Evolutionary conservation across 2,113 vertebrate genomes (phyloP), one percentile per base, ranked within the genome.

Genomic region (Caranx melampygus): DNA sequence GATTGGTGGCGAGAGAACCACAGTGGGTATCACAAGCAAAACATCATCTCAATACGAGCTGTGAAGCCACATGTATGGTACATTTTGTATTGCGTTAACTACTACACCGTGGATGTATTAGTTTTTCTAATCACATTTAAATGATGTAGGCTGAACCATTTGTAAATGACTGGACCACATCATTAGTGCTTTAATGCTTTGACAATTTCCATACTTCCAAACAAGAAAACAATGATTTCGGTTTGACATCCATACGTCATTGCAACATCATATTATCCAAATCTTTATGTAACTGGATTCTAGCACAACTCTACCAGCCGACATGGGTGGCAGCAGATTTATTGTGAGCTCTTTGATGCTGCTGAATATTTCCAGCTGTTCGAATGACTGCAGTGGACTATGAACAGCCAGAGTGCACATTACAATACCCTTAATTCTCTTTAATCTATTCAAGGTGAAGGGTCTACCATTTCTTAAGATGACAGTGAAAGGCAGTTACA

Each of bases 361-460:
- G 31, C 40, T 75, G 49, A n/a, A 26, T 67, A 67, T 67, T 20
- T 67, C 31, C 31, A 47, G 34, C 35, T 75, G 21, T 16, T 15
- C 33, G 21, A 74, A 12, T n/a, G 40, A 14, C 13, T 45, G 44
- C 44, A 45, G 13, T 18, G 31, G 51, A 66, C 40, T 47, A 9
- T 57, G 52, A 35, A 26, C 31, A 65, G 31, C 33, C 16, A 40
- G 31, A 40, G 9, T 40, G 42, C 31, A 49, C 52, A 49, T 58
- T 47, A 52, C 15, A 60, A 47, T 47, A 8, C 11, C 11, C 20
- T 20, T 12, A n/a, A 45, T 45, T n/a, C 11, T 69, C 57, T 54
- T 54, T 44, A 21, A 44, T 78, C 12, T 61, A 5, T 16, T 34
- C 26, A 62, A 34, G 21, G 18, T 55, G 8, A 3, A 31, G n/a